Percentiles rank a stretch among this genome's conserved stretches.
These are phyloP conservation scores for Euzophera pinguis DNA, from an alignment of 2,888 invertebrate species.

Conservation along the genomic window DNA sequence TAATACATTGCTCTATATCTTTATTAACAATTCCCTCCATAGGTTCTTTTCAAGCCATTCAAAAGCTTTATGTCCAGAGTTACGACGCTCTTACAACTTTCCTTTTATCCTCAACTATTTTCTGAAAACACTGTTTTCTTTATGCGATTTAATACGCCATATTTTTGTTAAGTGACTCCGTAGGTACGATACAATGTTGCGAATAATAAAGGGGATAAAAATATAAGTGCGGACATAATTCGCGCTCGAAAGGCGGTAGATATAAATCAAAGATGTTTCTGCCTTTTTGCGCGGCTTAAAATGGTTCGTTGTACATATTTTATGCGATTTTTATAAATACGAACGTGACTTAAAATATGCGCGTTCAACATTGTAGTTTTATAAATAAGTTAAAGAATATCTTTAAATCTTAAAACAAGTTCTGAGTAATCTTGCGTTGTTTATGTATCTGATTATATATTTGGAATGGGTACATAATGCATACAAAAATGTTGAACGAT, in stretches of 20 bases:
- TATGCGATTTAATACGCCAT: constrained; percentile 73
- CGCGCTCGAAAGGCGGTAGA: constrained; percentile 52
- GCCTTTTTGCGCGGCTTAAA: constrained; percentile 52
- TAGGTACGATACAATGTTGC: constrained; percentile 66
- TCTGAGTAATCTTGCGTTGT: constrained; percentile 21
- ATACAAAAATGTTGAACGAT: constrained; percentile 37
- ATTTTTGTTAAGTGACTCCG: constrained; percentile 71
- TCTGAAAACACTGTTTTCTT: constrained; percentile 78
- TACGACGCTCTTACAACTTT: constrained; percentile 73
- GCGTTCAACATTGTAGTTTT: constrained; percentile 44
- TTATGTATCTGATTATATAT: constrained; percentile 14
- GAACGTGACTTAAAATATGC: constrained; percentile 45
- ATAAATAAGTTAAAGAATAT: constrained; percentile 26
- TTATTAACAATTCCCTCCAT: constrained; percentile 76
- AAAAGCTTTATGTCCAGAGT: constrained; percentile 70
- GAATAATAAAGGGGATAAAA: constrained; percentile 63
- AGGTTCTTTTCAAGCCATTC: constrained; percentile 68
- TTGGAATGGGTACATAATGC: constrained; percentile 20
- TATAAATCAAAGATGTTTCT: constrained; percentile 67
- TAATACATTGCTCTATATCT: constrained; percentile 75
- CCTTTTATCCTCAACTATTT: constrained; percentile 73
- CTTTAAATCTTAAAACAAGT: constrained; percentile 22
- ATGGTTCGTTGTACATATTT: constrained; percentile 53
- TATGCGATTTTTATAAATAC: constrained; percentile 55
- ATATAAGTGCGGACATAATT: constrained; percentile 60